phyloP scores from a whole-genome alignment of 2,797 vertebrate genomes.

The Liparis tanakae region DNA sequence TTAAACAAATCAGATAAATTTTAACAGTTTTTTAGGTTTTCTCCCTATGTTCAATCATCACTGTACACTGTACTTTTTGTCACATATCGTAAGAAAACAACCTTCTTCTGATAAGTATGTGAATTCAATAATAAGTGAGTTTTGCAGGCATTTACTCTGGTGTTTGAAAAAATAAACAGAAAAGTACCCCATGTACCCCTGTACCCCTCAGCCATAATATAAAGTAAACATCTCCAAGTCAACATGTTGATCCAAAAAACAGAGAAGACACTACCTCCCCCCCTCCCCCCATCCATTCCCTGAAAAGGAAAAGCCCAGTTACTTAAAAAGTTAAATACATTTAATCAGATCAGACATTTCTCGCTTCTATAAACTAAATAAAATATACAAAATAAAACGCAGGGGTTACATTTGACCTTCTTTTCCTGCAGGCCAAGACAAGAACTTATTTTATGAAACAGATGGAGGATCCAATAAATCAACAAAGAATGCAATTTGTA shows the following conservation, averaged over 20 bases:
- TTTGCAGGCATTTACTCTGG: conserved; percentile 9
- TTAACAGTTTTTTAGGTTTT: conserved; percentile 8
- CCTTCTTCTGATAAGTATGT: background rate
- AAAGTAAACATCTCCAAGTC: conserved; percentile 21
- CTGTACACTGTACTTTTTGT: background rate
- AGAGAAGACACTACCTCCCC: conserved; percentile 11
- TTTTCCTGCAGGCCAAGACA: conserved; percentile 13
- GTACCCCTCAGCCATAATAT: background rate
- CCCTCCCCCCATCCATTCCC: background rate
- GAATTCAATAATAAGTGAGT: background rate
- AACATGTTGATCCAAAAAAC: conserved; percentile 10
- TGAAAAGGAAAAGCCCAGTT: conserved; percentile 14
- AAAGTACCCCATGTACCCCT: background rate
- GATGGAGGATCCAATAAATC: conserved; percentile 15
- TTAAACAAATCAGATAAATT: conserved; percentile 32
- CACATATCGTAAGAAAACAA: background rate
- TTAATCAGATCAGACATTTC: conserved; percentile 23
- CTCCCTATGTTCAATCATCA: background rate
- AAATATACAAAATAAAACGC: conserved; percentile 32
- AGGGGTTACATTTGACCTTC: conserved; percentile 22
- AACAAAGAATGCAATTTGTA: conserved; percentile 9
- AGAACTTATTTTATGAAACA: conserved; percentile 2
- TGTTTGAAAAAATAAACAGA: conserved; percentile 5
- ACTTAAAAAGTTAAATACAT: conserved; percentile 30
- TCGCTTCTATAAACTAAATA: conserved; percentile 33